Base-by-base conservation (phyloP, 2,888 invertebrate species). In the Peribatodes rhomboidaria region DNA sequence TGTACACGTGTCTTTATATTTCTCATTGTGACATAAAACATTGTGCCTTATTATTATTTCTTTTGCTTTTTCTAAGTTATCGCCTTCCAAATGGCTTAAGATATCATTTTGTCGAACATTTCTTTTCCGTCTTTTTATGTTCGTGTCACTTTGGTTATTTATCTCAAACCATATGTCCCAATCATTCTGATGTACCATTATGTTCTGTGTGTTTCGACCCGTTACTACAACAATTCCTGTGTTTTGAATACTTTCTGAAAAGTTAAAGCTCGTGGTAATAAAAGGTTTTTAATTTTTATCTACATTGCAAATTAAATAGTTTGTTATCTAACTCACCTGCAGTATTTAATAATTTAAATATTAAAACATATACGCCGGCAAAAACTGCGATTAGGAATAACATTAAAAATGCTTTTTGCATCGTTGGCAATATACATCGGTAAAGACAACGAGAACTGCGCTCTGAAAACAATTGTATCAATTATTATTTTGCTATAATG, bases 151-250 rank as follows among this genome's bases (percentile, higher is more conserved):
- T 77, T 77, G 69, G 35, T 90, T 90, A 61, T 83, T 79, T 14
- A 83, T 14, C 52, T 77, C 77, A 27, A 87, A 64, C 59, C 83
- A 76, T 70, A 88, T 81, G 69, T 85, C 78, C 55, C 84, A 61
- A 60, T 85, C 77, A 3, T 79, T 74, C 50, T 81, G 69, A 47
- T 75, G 68, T 18, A 85, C 67, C 37, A 85, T 85, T 18, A 85
- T 76, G 53, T 90, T 88, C 20, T 83, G 73, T 49, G 78, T 69
- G 49, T 85, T 81, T 54, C 71, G 74, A 53, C 79, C 84, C 18
- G 87, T 84, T 3, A 89, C 73, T 41, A 90, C 70, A 42, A 89
- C 79, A 50, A 90, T 83, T 78, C 89, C 85, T 16, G 86, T 86
- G 8, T 72, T 85, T 52, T 69, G 74, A 9, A 72, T 55, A 37